Conservation (phyloP, 2,797 vertebrate genomes). For the Centropyge bicolor region DNA sequence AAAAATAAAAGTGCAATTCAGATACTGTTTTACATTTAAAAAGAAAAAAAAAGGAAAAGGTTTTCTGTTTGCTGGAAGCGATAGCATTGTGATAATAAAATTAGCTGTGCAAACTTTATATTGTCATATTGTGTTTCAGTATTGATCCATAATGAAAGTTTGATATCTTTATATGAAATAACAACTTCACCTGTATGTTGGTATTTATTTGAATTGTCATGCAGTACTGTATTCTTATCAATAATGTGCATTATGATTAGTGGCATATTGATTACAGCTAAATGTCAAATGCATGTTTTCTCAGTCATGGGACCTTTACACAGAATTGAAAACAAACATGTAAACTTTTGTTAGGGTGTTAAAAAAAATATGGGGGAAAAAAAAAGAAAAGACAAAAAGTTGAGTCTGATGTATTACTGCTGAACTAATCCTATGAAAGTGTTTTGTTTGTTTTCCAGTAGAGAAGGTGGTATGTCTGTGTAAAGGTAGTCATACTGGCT, state of each 20-base stretch:
- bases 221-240: constrained; percentile 96
- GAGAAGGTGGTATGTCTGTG: constrained; percentile 87
- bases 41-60: constrained; percentile 68
- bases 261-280: constrained; percentile 93
- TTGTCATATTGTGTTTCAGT: constrained; percentile 96
- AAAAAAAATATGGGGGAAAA: constrained; percentile 36
- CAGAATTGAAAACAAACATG: constrained; percentile 87
- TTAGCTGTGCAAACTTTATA: constrained; percentile 93
- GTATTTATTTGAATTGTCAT: constrained; percentile 99
- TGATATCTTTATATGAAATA: constrained; percentile 95
- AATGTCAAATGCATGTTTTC: constrained; percentile 94
- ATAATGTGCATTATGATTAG: constrained; percentile 96
- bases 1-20: constrained; percentile 88
- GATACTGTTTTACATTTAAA: constrained; percentile 76
- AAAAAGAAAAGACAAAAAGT: constrained; percentile 58
- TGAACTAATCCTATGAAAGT: constrained; percentile 83
- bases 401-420: constrained; percentile 82
- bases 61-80: constrained; percentile 99
- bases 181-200: constrained; percentile 92
- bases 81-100: constrained; percentile 89
- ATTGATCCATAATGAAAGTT: constrained; percentile 94
- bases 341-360: constrained; percentile 71
- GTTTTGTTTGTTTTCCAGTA: constrained; percentile 86
- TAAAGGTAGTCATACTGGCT: constrained; percentile 93
- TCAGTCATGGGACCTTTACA: constrained; percentile 96